Evolutionary conservation across 2,797 vertebrate genomes (phyloP).

Genomic region (Acanthurus tractus): DNA sequence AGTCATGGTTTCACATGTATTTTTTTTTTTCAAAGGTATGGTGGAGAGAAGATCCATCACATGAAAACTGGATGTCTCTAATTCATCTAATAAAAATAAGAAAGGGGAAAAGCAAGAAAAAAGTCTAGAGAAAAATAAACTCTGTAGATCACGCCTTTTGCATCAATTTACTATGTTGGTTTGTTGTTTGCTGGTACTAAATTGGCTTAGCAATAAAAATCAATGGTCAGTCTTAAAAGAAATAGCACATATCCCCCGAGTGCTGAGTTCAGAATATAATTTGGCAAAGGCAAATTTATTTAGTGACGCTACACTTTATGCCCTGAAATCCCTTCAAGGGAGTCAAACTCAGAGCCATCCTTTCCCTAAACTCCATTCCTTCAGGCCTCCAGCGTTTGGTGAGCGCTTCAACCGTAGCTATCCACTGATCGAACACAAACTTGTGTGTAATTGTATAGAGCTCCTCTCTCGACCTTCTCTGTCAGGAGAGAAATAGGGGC

Average conservation of each 20-base stretch:
- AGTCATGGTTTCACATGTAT: too few species aligned
- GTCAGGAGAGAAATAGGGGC: constrained; percentile 83
- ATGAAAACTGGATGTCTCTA: too few species aligned
- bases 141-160: constrained; percentile 32
- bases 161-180: constrained; percentile 35
- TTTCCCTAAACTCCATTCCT: constrained; percentile 49
- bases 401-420: constrained; percentile 65
- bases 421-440: constrained; percentile 78
- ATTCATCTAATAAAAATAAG: constrained; percentile 15
- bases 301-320: constrained; percentile 59
- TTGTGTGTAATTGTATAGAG: constrained; percentile 82
- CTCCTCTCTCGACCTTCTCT: constrained; percentile 86
- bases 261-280: constrained; percentile 55
- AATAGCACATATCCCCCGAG: constrained; percentile 26
- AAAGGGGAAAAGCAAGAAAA: constrained; percentile 33
- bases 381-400: constrained; percentile 25
- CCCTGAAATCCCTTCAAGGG: constrained; percentile 38
- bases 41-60: too few species aligned
- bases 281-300: constrained; percentile 66
- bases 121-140: background rate
- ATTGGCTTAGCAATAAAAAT: constrained; percentile 52
- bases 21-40: too few species aligned
- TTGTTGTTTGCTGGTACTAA: constrained; percentile 50
- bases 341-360: constrained; percentile 39
- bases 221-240: constrained; percentile 31